Percentiles rank a stretch among this genome's conserved stretches.
phyloP scores from a whole-genome alignment of 1,140 invertebrate genomes.

The Anagrus nilaparvatae region DNA sequence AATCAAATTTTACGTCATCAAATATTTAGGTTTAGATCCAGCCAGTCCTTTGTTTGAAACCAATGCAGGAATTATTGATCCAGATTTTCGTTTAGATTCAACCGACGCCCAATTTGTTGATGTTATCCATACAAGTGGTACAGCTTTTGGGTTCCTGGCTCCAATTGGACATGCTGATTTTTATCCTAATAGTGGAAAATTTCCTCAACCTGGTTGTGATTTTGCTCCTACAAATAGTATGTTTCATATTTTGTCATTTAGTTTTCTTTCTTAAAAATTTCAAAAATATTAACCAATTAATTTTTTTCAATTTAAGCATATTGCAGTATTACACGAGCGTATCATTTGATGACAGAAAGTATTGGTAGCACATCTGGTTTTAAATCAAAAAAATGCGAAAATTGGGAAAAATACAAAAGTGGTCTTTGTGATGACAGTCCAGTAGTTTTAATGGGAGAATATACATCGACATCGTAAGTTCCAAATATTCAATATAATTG shows the following conservation, averaged over 20 bases:
- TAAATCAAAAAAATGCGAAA: conserved; percentile 29
- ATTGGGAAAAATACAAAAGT: conserved; percentile 30
- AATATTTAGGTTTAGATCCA: conserved; percentile 42
- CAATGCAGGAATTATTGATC: conserved; percentile 26
- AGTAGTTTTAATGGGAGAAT: conserved; percentile 31
- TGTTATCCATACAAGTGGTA: conserved; percentile 45
- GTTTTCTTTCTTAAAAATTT: neutral
- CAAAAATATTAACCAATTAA: neutral
- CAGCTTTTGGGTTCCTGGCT: conserved; percentile 34
- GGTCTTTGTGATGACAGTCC: conserved; percentile 27
- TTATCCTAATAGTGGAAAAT: conserved; percentile 39
- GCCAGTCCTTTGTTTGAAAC: conserved; percentile 43
- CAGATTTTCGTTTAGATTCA: conserved; percentile 32
- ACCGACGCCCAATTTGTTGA: conserved; percentile 46
- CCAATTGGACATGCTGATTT: conserved; percentile 43
- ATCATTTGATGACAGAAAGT: conserved; percentile 42
- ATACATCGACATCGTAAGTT: conserved; percentile 30
- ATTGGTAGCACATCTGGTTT: conserved; percentile 33
- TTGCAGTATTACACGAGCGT: conserved; percentile 42
- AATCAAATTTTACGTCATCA: too few species aligned
- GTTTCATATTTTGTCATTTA: conserved; percentile 1
- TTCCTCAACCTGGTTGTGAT: conserved; percentile 37
- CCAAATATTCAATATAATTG: neutral
- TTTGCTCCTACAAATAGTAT: conserved; percentile 25
- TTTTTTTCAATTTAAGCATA: conserved; percentile 28